Percentiles rank a stretch among this genome's conserved stretches.
Evolutionary conservation across 2,113 vertebrate genomes (phyloP).

Genomic region (Thamnaconus septentrionalis): DNA sequence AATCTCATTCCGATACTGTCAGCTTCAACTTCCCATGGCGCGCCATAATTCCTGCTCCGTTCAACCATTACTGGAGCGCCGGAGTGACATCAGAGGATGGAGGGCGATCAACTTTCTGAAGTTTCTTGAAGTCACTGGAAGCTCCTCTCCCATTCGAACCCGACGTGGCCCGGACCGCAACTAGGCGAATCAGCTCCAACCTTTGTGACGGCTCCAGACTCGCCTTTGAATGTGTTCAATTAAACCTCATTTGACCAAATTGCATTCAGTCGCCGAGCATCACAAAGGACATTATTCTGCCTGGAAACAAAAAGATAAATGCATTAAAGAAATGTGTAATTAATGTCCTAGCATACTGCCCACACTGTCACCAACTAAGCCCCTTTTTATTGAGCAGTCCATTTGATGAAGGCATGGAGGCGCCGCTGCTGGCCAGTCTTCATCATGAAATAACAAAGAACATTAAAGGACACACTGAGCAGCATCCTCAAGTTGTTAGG

Average conservation of each 20-base stretch:
- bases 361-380: constrained; percentile 11
- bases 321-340: constrained; percentile 27
- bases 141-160: constrained; percentile 1
- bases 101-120: too few species aligned
- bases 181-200: background rate
- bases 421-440: too few species aligned
- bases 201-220: background rate
- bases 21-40: too few species aligned
- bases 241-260: constrained; percentile 37
- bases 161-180: background rate
- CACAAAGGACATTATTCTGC: constrained; percentile 20
- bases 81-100: too few species aligned
- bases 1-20: too few species aligned
- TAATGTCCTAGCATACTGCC: constrained; percentile 15
- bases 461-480: too few species aligned
- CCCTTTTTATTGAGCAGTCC: background rate
- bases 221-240: constrained; percentile 6
- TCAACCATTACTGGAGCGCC: too few species aligned
- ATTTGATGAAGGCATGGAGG: too few species aligned
- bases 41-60: too few species aligned
- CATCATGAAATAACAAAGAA: too few species aligned
- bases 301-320: constrained; percentile 15
- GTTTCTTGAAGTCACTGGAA: too few species aligned
- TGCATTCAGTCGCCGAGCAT: constrained; percentile 16
- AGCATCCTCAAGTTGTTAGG: too few species aligned